phyloP scores from a whole-genome alignment of 2,797 vertebrate genomes.

The Vultur gryphus region DNA sequence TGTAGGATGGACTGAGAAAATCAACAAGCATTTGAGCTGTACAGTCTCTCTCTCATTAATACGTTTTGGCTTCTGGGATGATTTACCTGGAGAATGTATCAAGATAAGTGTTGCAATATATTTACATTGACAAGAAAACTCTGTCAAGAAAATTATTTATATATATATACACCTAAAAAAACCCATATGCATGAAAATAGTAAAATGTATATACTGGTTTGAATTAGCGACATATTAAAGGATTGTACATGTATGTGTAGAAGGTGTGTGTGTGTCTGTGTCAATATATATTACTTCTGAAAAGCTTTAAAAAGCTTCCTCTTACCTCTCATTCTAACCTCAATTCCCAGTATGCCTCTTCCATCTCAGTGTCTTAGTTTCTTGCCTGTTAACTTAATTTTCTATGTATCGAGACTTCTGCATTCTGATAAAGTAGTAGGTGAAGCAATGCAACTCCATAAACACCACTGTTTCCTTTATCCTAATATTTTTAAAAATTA shows the following conservation, averaged over 20 bases:
- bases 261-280: background rate
- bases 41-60: background rate
- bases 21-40: background rate
- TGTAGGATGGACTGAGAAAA: slow-evolving; percentile 27
- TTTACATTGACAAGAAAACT: background rate
- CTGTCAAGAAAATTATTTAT: background rate
- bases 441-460: background rate
- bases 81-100: background rate
- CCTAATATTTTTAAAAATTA: background rate
- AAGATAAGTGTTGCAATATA: background rate
- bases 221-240: background rate
- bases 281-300: background rate
- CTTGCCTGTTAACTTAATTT: background rate
- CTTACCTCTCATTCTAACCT: background rate
- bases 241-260: background rate
- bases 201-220: background rate
- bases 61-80: background rate
- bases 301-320: background rate
- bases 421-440: background rate
- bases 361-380: background rate
- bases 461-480: background rate
- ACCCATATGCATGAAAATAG: background rate
- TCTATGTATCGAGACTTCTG: background rate
- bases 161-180: background rate
- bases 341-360: background rate